These are phyloP conservation scores for Ditylenchus dipsaci DNA, from an alignment of 1,140 invertebrate genomes.

Conservation along the genomic window DNA sequence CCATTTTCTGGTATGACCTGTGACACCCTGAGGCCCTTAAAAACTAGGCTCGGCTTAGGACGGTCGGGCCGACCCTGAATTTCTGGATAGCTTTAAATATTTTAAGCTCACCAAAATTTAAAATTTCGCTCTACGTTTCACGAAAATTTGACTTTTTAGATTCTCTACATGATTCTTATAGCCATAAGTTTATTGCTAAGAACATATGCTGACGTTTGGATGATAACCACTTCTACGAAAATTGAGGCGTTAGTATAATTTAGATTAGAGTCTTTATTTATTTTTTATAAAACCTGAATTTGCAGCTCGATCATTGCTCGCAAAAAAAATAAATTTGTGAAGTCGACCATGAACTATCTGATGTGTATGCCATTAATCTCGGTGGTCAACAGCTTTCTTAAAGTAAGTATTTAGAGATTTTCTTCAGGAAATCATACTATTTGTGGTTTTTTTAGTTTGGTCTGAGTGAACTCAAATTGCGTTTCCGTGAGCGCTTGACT, in stretches of 20 bases:
- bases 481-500: constrained; percentile 81
- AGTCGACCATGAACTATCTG: constrained; percentile 68
- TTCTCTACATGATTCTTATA: constrained; percentile 74
- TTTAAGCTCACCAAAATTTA: too few relatives aligned
- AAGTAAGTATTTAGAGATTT: constrained; percentile 65
- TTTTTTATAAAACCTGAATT: too few relatives aligned
- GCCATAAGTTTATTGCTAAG: constrained; percentile 75
- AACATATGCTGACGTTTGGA: constrained; percentile 91
- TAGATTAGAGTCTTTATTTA: too few relatives aligned
- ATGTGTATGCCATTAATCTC: constrained; percentile 64
- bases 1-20: too few relatives aligned
- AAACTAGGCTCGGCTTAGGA: too few relatives aligned
- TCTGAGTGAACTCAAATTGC: constrained; percentile 82
- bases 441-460: constrained; percentile 67
- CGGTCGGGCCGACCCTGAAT: too few relatives aligned
- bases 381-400: constrained; percentile 83
- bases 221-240: constrained; percentile 67
- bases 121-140: too few relatives aligned
- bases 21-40: too few relatives aligned
- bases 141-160: constrained; percentile 61
- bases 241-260: constrained; percentile 72
- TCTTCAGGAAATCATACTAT: too few relatives aligned
- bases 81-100: too few relatives aligned
- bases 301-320: constrained; percentile 83
- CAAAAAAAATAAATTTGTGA: constrained; percentile 72